These are phyloP conservation scores for Drosophila nr. perissopoda DNA, from an alignment of 2,888 invertebrate genomes.

Conservation along the genomic window DNA sequence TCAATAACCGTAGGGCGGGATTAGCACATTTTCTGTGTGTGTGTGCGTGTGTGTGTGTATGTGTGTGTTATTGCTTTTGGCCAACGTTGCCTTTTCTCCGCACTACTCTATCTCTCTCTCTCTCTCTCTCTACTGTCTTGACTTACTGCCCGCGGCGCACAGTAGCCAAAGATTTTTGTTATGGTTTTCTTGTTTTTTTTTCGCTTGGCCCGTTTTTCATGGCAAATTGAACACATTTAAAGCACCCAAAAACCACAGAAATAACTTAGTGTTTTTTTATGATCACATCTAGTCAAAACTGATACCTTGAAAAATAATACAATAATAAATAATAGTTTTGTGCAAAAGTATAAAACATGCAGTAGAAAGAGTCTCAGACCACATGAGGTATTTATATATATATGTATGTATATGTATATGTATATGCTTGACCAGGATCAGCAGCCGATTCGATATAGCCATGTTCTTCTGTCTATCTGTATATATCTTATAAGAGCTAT, in stretches of 20 bases:
- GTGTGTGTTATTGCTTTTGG: constrained; percentile 24
- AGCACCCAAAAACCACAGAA: constrained; percentile 7
- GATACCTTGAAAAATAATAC: too few relatives aligned
- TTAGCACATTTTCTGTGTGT: constrained; percentile 56
- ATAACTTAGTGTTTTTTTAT: background rate
- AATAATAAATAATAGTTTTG: background rate
- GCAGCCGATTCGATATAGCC: background rate
- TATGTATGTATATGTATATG: background rate
- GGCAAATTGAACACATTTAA: constrained; percentile 33
- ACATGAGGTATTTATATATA: background rate
- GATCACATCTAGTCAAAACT: background rate
- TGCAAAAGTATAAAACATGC: background rate
- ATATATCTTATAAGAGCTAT: background rate
- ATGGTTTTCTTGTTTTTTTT: constrained; percentile 4
- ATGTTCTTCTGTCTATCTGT: background rate
- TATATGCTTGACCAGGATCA: background rate
- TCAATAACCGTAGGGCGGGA: constrained; percentile 71
- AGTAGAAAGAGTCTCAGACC: background rate
- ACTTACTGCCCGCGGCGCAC: constrained; percentile 36
- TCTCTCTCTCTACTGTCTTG: background rate
- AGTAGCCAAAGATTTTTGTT: constrained; percentile 32
- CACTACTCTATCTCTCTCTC: background rate
- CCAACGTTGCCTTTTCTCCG: constrained; percentile 1
- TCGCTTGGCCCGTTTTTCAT: background rate
- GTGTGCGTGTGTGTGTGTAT: constrained; percentile 19